Evolutionary conservation across 2,113 vertebrate genomes (phyloP), one percentile per base, ranked within the genome.

Genomic region (Misgurnus anguillicaudatus): DNA sequence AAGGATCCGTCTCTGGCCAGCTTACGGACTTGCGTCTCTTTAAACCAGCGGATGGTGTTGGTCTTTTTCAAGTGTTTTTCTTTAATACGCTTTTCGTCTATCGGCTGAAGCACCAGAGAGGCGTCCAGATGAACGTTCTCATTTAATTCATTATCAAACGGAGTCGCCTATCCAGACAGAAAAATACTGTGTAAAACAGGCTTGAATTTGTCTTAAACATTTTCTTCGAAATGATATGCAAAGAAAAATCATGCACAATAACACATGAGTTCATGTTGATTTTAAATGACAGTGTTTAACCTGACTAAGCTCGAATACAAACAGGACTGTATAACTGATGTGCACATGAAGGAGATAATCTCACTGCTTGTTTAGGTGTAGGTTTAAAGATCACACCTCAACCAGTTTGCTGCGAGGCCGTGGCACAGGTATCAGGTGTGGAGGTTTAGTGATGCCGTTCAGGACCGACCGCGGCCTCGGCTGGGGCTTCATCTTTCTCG

Each of bases 11-110:
- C 88, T 48, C 87, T 80, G 45, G 88, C 70, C 41, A 94, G 88
- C 73, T 91, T 93, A 51, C 86, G 68, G 7, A 88, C 93, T 76
- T 94, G 92, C 0, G 92, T 94, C 80, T 94, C 92, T 76, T 82
- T 90, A 85, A 94, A 94, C 93, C 93, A 94, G 51, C 81, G 86
- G 0, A 92, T 82, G 66, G 90, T 93, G 86, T 89, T 92, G 76
- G 83, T 87, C 76, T 91, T 89, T 80, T 89, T 91, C 21, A 87
- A 69, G 39, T 83, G 80, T 48, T 84, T 90, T 76, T 86, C 88
- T 68, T 87, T 81, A 58, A 75, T 85, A 38, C 87, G 83, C 79
- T 90, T 83, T 5, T 61, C 76, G 2, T 80, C 76, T 0, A n/a
- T 62, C 0, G 21, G 53, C 61, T 51, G 41, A 6, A 83, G 76